These are phyloP conservation scores for Brenthis daphne DNA, from an alignment of 2,888 invertebrate genomes.

Conservation along the genomic window DNA sequence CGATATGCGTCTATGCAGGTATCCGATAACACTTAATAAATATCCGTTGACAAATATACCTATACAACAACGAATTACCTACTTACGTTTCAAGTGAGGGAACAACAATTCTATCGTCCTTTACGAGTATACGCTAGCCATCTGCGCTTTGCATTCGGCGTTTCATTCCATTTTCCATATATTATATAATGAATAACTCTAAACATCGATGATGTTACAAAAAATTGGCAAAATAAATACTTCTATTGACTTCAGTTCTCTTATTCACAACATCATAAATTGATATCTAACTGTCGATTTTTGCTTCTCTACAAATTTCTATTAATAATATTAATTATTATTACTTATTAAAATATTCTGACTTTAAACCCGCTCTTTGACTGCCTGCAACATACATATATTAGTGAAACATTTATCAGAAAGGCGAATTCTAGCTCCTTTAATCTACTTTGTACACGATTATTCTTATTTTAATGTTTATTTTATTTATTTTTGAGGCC, in stretches of 20 bases:
- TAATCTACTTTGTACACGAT: slow-evolving; percentile 67
- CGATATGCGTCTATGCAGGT: slow-evolving; percentile 82
- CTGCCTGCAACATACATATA: slow-evolving; percentile 23
- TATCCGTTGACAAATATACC: slow-evolving; percentile 74
- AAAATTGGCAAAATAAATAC: slow-evolving; percentile 21
- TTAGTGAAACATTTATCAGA: slow-evolving; percentile 18
- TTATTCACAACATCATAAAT: slow-evolving; percentile 24
- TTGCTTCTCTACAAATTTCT: slow-evolving; percentile 5
- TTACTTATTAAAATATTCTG: slow-evolving; percentile 9
- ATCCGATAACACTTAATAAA: slow-evolving; percentile 78
- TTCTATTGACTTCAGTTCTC: slow-evolving; percentile 26
- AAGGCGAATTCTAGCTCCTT: slow-evolving; percentile 56
- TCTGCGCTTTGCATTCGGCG: not conserved
- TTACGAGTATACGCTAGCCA: slow-evolving; percentile 25
- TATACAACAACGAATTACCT: slow-evolving; percentile 78
- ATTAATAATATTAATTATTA: slow-evolving; percentile 13
- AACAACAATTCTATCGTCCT: slow-evolving; percentile 59
- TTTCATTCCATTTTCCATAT: slow-evolving; percentile 18
- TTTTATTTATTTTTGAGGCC: slow-evolving; percentile 24
- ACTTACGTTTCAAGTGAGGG: slow-evolving; percentile 63
- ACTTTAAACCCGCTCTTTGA: slow-evolving; percentile 14
- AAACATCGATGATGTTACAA: slow-evolving; percentile 15
- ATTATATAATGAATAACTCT: slow-evolving; percentile 19
- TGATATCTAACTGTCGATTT: slow-evolving; percentile 15
- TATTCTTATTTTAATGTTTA: slow-evolving; percentile 45